Evolutionary conservation across 2,797 vertebrate genomes (phyloP).

Genomic region (Lerista edwardsae): DNA sequence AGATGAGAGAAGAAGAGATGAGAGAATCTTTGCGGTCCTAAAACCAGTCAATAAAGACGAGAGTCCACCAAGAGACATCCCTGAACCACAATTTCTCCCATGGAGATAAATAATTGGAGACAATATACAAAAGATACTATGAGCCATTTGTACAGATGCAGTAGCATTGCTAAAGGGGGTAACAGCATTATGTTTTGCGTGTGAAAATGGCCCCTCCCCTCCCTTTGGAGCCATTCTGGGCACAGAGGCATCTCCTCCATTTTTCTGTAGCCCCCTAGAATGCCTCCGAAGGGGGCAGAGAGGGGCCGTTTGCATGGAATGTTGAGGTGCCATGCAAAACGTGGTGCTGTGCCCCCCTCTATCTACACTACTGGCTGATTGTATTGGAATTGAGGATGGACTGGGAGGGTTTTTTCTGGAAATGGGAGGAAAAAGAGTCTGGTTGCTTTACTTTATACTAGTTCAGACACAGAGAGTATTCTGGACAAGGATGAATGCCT

Average conservation of each 20-base stretch:
- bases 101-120: no score
- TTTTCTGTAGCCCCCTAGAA: no score
- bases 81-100: not conserved
- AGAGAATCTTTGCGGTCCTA: conserved; percentile 12
- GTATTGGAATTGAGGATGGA: not conserved
- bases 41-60: not conserved
- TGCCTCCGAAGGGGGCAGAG: no score
- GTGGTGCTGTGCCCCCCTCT: no score
- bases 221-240: no score
- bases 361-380: no score
- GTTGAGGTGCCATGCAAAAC: no score
- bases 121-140: not conserved
- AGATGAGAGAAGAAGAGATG: not conserved
- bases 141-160: not conserved
- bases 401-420: not conserved
- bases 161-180: no score
- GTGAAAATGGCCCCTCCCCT: no score
- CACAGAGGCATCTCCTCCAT: no score
- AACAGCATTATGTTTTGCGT: no score
- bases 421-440: not conserved
- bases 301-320: no score
- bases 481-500: conserved; percentile 7
- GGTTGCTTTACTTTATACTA: not conserved
- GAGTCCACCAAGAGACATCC: not conserved
- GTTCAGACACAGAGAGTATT: not conserved